Percentiles rank a stretch among this genome's conserved stretches.
These are phyloP conservation scores for Pitangus sulphuratus DNA, from an alignment of 2,797 vertebrate genomes.

Conservation along the genomic window DNA sequence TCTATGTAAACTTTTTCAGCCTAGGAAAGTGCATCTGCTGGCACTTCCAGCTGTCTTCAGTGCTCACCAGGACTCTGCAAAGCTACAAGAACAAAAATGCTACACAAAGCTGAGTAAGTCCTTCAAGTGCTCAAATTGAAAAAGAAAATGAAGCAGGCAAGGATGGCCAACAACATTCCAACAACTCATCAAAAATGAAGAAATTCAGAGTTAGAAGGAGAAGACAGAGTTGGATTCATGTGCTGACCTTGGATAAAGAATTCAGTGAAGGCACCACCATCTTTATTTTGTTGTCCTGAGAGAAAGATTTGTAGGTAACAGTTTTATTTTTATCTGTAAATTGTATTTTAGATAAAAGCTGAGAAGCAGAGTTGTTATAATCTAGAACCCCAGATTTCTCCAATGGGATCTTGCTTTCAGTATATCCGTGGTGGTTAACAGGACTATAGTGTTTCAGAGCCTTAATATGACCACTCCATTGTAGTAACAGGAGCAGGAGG, in stretches of 20 bases:
- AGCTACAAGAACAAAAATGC: neutral
- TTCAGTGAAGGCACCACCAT: neutral
- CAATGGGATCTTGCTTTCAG: neutral
- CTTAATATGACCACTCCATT: neutral
- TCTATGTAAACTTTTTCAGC: too few species aligned
- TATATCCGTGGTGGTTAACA: neutral
- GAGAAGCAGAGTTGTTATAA: neutral
- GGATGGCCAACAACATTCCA: neutral
- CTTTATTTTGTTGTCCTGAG: neutral
- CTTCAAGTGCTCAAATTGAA: neutral
- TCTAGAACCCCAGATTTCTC: neutral
- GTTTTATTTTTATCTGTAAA: neutral
- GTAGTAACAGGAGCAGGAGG: neutral
- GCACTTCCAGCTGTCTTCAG: neutral
- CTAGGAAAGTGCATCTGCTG: neutral
- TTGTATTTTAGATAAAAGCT: neutral
- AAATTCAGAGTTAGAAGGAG: neutral
- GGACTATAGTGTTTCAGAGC: neutral
- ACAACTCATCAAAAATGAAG: neutral
- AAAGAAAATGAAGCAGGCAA: neutral
- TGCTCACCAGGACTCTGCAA: neutral
- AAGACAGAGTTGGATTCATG: neutral
- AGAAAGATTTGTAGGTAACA: neutral
- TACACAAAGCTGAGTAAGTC: neutral
- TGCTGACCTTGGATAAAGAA: neutral